phyloP scores from a whole-genome alignment of 1,140 invertebrate species.

The Pogonus chalceus region DNA sequence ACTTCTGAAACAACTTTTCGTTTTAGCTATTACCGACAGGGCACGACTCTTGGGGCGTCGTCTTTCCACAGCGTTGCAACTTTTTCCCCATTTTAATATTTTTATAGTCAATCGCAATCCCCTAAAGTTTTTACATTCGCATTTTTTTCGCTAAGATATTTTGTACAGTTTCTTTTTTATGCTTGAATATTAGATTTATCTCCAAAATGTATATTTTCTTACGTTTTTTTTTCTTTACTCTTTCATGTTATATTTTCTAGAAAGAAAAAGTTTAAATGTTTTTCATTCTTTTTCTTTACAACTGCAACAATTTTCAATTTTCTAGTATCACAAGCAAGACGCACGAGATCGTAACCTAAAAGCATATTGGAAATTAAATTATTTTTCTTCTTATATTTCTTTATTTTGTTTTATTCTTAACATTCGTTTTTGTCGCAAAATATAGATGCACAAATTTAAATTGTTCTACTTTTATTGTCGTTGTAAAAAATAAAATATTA shows the following conservation, averaged over 20 bases:
- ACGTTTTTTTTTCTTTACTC: background rate
- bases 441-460: too few relatives aligned
- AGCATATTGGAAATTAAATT: too few relatives aligned
- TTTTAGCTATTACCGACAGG: background rate
- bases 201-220: background rate
- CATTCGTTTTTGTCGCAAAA: too few relatives aligned
- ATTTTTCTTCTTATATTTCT: too few relatives aligned
- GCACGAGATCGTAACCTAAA: too few relatives aligned
- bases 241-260: background rate
- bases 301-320: too few relatives aligned
- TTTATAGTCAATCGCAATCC: slow-evolving; percentile 5
- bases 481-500: too few relatives aligned
- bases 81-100: slow-evolving; percentile 4
- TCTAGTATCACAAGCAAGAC: too few relatives aligned
- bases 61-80: background rate
- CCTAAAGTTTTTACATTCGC: slow-evolving; percentile 4
- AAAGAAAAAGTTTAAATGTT: background rate
- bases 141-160: background rate
- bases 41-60: background rate
- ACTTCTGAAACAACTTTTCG: background rate
- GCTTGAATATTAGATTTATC: background rate
- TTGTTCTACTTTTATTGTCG: too few relatives aligned
- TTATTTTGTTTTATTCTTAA: too few relatives aligned
- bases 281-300: background rate
- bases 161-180: background rate